Percentiles rank a stretch among this genome's conserved stretches.
Conservation (phyloP, 1,140 invertebrate genomes). For the Ganaspis sp. region DNA sequence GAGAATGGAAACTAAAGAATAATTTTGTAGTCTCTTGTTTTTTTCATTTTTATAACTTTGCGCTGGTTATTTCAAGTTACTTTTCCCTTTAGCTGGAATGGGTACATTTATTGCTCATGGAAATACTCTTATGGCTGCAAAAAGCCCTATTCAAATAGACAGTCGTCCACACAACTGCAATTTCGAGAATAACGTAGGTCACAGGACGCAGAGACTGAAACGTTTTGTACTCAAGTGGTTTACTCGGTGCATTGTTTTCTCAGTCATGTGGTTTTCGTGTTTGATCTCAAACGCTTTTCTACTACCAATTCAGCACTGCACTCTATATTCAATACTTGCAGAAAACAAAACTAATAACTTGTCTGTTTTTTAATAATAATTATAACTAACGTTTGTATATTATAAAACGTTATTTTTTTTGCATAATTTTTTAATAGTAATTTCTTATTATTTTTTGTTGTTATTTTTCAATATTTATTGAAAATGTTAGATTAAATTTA, state of each 20-base stretch:
- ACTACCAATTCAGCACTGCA: neutral
- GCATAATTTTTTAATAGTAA: no score
- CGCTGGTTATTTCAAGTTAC: neutral
- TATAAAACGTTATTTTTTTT: no score
- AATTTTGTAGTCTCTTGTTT: neutral
- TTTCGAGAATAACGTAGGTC: neutral
- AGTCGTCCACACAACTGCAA: neutral
- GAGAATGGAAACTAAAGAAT: neutral
- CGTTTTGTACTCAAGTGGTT: constrained; percentile 13
- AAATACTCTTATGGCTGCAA: neutral
- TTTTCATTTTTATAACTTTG: neutral
- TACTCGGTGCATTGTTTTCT: constrained; percentile 1
- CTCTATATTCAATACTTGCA: neutral
- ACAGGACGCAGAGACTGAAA: constrained; percentile 1
- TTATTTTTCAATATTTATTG: no score
- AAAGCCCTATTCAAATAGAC: neutral
- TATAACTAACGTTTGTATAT: no score
- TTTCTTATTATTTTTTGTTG: no score
- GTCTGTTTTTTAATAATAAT: no score
- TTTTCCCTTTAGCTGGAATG: neutral
- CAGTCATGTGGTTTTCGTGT: constrained; percentile 4
- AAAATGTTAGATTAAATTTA: no score
- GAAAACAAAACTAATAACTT: neutral
- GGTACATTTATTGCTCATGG: neutral
- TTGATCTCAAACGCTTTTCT: neutral